Evolutionary conservation across 2,113 vertebrate genomes (phyloP).

Genomic region (Motacilla alba): DNA sequence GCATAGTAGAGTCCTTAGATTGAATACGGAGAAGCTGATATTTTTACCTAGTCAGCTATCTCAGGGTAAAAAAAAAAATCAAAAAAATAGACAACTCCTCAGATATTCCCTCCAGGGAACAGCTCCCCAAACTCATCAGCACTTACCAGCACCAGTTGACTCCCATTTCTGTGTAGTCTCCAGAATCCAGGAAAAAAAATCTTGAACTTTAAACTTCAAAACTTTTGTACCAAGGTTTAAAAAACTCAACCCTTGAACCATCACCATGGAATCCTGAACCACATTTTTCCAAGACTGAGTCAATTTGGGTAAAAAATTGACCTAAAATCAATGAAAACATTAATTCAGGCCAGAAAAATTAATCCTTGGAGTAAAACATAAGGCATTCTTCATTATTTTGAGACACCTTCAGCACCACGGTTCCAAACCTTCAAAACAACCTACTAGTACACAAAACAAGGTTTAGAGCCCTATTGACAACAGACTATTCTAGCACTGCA

Average conservation of each 20-base stretch:
- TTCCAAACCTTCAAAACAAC: neutral
- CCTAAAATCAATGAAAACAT: neutral
- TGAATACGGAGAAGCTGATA: neutral
- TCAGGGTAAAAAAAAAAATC: neutral
- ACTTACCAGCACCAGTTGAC: neutral
- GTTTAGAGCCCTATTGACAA: neutral
- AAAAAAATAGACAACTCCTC: neutral
- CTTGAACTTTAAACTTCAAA: neutral
- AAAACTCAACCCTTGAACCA: neutral
- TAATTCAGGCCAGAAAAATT: neutral
- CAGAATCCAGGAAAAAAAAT: neutral
- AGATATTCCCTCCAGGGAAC: neutral
- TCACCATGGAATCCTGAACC: neutral
- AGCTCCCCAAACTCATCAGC: neutral
- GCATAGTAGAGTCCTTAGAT: neutral
- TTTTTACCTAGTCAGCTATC: slow-evolving; percentile 19
- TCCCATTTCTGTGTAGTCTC: neutral
- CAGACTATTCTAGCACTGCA: neutral
- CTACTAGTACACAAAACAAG: neutral
- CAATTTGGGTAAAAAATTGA: neutral
- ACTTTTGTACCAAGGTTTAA: neutral
- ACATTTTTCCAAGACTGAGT: neutral
- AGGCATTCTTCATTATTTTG: neutral
- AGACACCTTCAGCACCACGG: neutral
- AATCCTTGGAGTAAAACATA: neutral